Conservation (phyloP, 2,888 invertebrate genomes). For the Dinocampus coccinellae region DNA sequence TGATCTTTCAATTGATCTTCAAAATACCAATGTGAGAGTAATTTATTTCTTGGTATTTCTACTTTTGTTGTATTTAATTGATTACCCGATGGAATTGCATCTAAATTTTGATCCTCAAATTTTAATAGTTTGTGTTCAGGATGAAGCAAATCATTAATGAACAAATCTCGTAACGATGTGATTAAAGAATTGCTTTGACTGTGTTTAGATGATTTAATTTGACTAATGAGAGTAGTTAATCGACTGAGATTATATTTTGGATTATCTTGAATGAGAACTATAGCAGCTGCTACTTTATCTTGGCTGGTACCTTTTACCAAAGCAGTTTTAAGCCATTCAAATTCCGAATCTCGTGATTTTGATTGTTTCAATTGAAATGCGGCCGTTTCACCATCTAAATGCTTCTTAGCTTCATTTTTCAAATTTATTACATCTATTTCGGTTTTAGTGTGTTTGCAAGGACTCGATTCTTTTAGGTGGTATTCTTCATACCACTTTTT, state of each 20-base stretch:
- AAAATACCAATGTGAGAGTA: constrained; percentile 86
- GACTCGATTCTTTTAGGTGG: constrained; percentile 50
- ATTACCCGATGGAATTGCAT: constrained; percentile 73
- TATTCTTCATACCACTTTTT: constrained; percentile 77
- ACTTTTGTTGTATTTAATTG: constrained; percentile 39
- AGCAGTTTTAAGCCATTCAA: constrained; percentile 84
- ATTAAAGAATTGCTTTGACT: constrained; percentile 79
- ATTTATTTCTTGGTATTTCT: constrained; percentile 74
- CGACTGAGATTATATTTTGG: constrained; percentile 83
- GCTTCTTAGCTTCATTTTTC: constrained; percentile 77
- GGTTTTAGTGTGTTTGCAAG: constrained; percentile 62
- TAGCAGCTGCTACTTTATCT: constrained; percentile 89
- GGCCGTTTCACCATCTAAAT: constrained; percentile 76
- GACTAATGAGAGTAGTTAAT: constrained; percentile 79
- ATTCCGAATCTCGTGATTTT: constrained; percentile 74
- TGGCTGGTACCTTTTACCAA: constrained; percentile 84
- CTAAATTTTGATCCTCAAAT: constrained; percentile 77
- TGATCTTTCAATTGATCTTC: constrained; percentile 88
- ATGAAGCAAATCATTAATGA: constrained; percentile 79
- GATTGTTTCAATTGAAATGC: constrained; percentile 67
- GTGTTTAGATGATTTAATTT: constrained; percentile 85
- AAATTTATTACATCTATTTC: constrained; percentile 74
- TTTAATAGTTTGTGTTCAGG: constrained; percentile 76
- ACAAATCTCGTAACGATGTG: constrained; percentile 83
- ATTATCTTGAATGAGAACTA: constrained; percentile 84